phyloP scores from a whole-genome alignment of 30 jellyfish, hydroid and myxozoan genomes.

The Phacellophora camtschatica region DNA sequence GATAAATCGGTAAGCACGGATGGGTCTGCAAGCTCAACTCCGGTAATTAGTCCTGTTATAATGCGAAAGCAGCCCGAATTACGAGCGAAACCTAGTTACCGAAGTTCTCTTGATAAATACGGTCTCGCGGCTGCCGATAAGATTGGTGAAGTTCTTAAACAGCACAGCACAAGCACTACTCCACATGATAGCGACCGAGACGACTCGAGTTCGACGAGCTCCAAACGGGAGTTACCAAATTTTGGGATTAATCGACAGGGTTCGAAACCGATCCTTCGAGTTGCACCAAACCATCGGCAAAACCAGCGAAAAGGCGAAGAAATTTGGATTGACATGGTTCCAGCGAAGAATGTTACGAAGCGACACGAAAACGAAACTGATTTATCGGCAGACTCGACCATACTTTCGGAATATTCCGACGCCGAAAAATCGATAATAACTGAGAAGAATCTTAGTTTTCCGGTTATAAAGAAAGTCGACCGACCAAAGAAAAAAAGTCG shows the following conservation, averaged over 20 bases:
- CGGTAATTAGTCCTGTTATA: constrained; percentile 79
- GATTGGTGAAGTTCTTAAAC: constrained; percentile 75
- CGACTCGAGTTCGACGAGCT: constrained; percentile 83
- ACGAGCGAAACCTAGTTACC: constrained; percentile 89
- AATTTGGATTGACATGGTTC: constrained; percentile 98
- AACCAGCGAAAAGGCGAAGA: constrained; percentile 73
- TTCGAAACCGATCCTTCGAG: constrained; percentile 84
- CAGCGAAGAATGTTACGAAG: constrained; percentile 75
- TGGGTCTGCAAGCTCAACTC: constrained; percentile 37
- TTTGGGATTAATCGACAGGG: constrained; percentile 82
- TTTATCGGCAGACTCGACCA: constrained; percentile 66
- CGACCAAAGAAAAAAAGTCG: constrained; percentile 53
- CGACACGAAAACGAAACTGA: constrained; percentile 58
- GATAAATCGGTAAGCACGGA: constrained; percentile 47
- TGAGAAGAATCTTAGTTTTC: constrained; percentile 33
- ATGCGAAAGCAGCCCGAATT: constrained; percentile 72
- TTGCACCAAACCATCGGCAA: constrained; percentile 87
- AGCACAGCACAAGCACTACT: constrained; percentile 2
- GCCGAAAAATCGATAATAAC: constrained; percentile 58
- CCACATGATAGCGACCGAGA: constrained; percentile 91
- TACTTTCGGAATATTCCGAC: constrained; percentile 70
- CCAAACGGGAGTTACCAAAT: constrained; percentile 81
- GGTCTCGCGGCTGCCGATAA: constrained; percentile 98
- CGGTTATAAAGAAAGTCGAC: constrained; percentile 32
- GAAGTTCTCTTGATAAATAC: constrained; percentile 91